Percentiles rank a stretch among this genome's conserved stretches.
Conservation (phyloP, 2,888 invertebrate genomes). For the Agrochola circellaris region DNA sequence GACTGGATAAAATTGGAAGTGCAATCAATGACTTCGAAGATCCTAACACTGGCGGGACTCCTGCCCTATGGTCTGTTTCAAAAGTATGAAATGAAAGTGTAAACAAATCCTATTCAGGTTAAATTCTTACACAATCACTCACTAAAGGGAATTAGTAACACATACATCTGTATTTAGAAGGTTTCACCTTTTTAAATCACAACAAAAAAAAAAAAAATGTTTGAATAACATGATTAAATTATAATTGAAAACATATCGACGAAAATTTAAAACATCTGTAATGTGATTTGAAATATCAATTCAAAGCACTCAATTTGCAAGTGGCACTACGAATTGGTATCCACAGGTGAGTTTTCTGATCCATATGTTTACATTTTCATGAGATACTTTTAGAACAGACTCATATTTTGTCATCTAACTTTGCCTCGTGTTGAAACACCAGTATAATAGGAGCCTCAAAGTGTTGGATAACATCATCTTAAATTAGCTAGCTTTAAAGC, state of each 20-base stretch:
- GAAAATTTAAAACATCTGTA: not conserved
- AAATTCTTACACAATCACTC: not conserved
- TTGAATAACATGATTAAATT: not conserved
- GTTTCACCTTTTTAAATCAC: too few relatives aligned
- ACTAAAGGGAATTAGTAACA: not conserved
- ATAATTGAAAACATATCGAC: not conserved
- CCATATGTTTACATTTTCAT: not conserved
- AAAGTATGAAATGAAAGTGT: not conserved
- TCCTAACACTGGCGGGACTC: not conserved
- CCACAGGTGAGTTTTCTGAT: not conserved
- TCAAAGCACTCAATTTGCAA: not conserved
- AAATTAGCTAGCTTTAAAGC: slow-evolving; percentile 49
- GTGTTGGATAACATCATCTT: slow-evolving; percentile 4
- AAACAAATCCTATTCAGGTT: not conserved
- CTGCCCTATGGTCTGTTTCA: not conserved
- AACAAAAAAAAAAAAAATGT: too few relatives aligned
- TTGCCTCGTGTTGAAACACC: not conserved
- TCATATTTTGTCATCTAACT: not conserved
- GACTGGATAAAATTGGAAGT: slow-evolving; percentile 31
- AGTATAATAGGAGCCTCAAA: slow-evolving; percentile 11
- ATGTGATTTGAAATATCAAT: not conserved
- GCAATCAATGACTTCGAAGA: slow-evolving; percentile 24
- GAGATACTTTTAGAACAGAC: not conserved
- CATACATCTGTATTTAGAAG: not conserved
- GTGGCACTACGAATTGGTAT: not conserved